A percentile compares a stretch with the other conserved stretches of the same genome.
Evolutionary conservation across 2,888 invertebrate genomes (phyloP).

Genomic region (Limnephilus marmoratus): DNA sequence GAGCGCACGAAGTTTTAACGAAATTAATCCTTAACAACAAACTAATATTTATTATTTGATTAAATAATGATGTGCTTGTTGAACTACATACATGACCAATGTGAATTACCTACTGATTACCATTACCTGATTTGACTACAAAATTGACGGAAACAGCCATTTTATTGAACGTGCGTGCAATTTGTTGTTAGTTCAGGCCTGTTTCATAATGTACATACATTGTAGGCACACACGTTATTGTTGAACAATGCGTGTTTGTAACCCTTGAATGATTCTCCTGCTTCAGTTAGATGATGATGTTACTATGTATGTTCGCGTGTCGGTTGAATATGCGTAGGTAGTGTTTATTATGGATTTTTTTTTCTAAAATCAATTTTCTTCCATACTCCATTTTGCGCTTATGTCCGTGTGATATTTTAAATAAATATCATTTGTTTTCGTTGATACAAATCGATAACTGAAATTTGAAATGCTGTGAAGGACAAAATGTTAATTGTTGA

Average conservation of each 20-base stretch:
- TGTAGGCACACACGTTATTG: neutral
- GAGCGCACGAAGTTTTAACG: too few species aligned
- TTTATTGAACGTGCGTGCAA: neutral
- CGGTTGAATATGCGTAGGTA: neutral
- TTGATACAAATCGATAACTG: too few species aligned
- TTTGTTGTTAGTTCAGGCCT: neutral
- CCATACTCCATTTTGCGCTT: too few species aligned
- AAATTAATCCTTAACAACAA: too few species aligned
- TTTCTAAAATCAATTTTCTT: neutral
- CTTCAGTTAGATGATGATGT: neutral
- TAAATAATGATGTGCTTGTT: too few species aligned
- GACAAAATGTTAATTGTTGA: too few species aligned
- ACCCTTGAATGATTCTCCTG: neutral
- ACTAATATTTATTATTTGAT: too few species aligned
- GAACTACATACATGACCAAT: neutral
- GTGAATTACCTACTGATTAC: neutral
- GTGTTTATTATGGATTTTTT: neutral
- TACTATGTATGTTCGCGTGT: neutral
- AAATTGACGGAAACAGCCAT: neutral
- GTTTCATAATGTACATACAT: neutral
- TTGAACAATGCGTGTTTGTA: neutral
- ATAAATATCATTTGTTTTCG: too few species aligned
- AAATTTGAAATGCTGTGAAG: too few species aligned
- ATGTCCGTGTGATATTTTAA: too few species aligned
- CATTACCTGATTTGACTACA: neutral